These are phyloP conservation scores for Latrodectus hesperus DNA, from an alignment of 2,888 invertebrate genomes.

Conservation along the genomic window DNA sequence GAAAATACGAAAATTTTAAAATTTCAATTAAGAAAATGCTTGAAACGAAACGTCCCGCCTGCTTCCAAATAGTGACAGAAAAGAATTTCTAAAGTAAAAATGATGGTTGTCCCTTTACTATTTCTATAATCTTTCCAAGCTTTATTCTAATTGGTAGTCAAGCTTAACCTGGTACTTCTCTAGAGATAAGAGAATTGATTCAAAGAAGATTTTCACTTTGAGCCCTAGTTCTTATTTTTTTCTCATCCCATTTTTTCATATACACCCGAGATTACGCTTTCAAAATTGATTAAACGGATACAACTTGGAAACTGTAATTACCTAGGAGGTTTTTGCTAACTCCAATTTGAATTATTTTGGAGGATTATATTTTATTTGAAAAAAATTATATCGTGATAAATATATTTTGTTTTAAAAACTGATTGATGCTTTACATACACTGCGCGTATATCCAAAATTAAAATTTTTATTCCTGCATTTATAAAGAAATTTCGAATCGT, in stretches of 20 bases:
- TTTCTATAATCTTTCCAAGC: background rate
- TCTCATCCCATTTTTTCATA: slow-evolving; percentile 1
- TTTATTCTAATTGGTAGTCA: slow-evolving; percentile 10
- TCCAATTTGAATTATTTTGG: no score
- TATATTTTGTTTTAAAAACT: no score
- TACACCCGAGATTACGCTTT: slow-evolving; percentile 35
- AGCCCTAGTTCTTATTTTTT: background rate
- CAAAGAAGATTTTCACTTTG: background rate
- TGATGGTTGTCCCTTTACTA: background rate
- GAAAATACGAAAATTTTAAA: slow-evolving; percentile 49
- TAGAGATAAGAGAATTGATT: background rate
- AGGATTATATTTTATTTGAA: no score
- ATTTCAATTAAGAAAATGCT: slow-evolving; percentile 56
- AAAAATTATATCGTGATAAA: no score
- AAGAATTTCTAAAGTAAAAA: background rate
- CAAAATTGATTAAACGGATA: slow-evolving; percentile 38
- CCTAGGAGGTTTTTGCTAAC: no score
- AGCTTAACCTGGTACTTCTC: background rate
- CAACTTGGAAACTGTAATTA: background rate
- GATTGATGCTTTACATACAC: no score
- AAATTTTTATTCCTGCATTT: background rate
- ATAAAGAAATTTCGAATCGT: no score
- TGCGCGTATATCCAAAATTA: no score
- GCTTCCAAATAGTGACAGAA: background rate
- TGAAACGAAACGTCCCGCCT: slow-evolving; percentile 4